Percentiles rank a stretch among this genome's conserved stretches.
Evolutionary conservation across 2,797 vertebrate genomes (phyloP).

Genomic region (Hippoglossus hippoglossus): DNA sequence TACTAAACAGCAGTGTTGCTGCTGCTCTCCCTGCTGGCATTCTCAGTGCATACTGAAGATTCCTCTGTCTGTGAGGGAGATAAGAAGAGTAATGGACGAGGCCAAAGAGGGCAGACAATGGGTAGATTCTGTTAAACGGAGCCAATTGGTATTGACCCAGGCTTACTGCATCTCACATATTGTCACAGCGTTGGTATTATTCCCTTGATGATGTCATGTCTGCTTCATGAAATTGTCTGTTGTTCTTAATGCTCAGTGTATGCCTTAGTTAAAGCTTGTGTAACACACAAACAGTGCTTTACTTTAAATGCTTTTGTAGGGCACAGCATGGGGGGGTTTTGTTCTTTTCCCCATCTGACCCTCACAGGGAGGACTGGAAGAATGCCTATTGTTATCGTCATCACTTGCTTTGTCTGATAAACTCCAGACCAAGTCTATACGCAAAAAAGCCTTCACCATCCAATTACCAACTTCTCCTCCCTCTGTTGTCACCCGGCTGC

Average conservation of each 20-base stretch:
- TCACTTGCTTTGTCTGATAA: constrained; percentile 72
- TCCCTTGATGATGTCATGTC: constrained; percentile 73
- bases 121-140: constrained; percentile 54
- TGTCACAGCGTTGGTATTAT: constrained; percentile 69
- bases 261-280: constrained; percentile 60
- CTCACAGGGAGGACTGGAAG: constrained; percentile 68
- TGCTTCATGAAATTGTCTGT: constrained; percentile 66
- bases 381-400: constrained; percentile 77
- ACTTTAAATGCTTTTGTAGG: constrained; percentile 68
- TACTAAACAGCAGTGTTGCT: constrained; percentile 48
- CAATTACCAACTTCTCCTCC: constrained; percentile 26
- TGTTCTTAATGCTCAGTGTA: constrained; percentile 57
- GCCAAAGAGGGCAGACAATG: constrained; percentile 49
- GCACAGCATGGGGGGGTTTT: constrained; percentile 56
- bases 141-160: constrained; percentile 58
- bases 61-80: constrained; percentile 68
- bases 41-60: constrained; percentile 73
- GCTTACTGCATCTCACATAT: constrained; percentile 53
- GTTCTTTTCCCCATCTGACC: constrained; percentile 69
- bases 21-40: constrained; percentile 52
- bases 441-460: constrained; percentile 44
- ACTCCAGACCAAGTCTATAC: constrained; percentile 55
- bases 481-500: constrained; percentile 16
- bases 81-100: constrained; percentile 47
- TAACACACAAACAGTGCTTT: constrained; percentile 65